These are phyloP conservation scores for Tanytarsus gracilentus DNA, from an alignment of 2,888 invertebrate genomes.

Conservation along the genomic window DNA sequence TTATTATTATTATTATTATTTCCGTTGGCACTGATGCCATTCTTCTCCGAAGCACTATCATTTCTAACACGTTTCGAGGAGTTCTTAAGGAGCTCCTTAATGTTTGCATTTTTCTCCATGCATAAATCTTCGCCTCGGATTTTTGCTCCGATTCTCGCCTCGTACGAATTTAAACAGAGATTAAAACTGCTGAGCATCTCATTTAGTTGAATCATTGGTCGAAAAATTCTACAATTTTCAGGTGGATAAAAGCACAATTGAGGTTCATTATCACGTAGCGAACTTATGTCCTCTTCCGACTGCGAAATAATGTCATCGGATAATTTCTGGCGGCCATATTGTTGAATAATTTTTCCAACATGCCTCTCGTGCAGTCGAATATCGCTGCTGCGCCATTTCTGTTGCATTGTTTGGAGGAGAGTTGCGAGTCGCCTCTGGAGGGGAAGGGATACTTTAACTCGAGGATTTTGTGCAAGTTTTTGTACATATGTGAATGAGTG, in stretches of 20 bases:
- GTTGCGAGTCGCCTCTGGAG: conserved; percentile 64
- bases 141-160: conserved; percentile 57
- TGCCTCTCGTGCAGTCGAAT: conserved; percentile 33
- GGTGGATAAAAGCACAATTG: conserved; percentile 46
- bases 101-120: conserved; percentile 34
- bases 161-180: conserved; percentile 67
- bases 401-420: conserved; percentile 61
- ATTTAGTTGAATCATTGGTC: conserved; percentile 64
- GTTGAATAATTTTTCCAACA: conserved; percentile 3
- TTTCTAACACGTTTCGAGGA: conserved; percentile 46
- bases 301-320: conserved; percentile 15
- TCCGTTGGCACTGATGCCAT: conserved; percentile 44
- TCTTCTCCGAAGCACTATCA: conserved; percentile 52
- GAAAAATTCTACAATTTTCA: conserved; percentile 54
- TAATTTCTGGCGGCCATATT: conserved; percentile 9
- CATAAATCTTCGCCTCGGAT: conserved; percentile 43
- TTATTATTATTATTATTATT: no score
- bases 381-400: conserved; percentile 62
- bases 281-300: background rate
- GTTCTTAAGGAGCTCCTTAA: conserved; percentile 33
- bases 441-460: conserved; percentile 60
- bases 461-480: conserved; percentile 80
- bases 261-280: conserved; percentile 33
- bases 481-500: conserved; percentile 78
- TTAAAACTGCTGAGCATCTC: conserved; percentile 70